These are phyloP conservation scores for Pogona vitticeps DNA, from an alignment of 2,113 vertebrate genomes.

Conservation along the genomic window DNA sequence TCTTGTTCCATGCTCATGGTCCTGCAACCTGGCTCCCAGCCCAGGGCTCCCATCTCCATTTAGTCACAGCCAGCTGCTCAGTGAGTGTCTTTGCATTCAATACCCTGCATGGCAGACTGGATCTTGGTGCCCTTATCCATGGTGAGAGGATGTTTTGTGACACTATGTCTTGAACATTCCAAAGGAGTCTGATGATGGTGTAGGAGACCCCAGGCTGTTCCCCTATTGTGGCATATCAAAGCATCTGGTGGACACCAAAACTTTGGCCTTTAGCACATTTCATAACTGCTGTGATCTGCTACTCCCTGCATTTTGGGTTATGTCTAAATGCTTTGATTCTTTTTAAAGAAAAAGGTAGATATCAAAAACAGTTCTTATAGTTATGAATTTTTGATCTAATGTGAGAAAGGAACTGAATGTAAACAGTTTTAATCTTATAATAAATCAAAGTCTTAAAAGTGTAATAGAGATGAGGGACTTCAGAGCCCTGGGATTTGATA, in stretches of 20 bases:
- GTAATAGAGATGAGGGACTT: background rate
- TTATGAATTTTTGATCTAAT: conserved; percentile 17
- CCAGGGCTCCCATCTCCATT: too few species aligned
- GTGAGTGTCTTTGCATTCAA: too few species aligned
- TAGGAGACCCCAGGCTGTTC: background rate
- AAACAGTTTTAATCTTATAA: background rate
- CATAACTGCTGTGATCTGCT: background rate
- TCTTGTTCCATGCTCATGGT: too few species aligned
- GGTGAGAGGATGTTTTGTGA: too few species aligned
- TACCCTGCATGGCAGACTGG: too few species aligned
- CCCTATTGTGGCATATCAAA: background rate
- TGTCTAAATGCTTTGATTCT: too few species aligned
- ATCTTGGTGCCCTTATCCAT: too few species aligned
- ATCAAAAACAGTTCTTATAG: conserved; percentile 1
- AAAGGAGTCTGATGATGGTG: background rate
- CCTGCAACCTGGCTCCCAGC: too few species aligned
- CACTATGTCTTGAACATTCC: background rate
- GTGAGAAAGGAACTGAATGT: background rate
- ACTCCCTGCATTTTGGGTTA: background rate
- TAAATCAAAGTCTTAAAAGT: background rate
- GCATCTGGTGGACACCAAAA: background rate
- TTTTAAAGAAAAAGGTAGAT: background rate
- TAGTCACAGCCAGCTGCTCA: too few species aligned
- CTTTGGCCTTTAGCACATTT: background rate
- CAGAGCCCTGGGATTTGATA: background rate